Evolutionary conservation across 2,888 invertebrate genomes (phyloP).

Genomic region (Scaeva pyrastri): DNA sequence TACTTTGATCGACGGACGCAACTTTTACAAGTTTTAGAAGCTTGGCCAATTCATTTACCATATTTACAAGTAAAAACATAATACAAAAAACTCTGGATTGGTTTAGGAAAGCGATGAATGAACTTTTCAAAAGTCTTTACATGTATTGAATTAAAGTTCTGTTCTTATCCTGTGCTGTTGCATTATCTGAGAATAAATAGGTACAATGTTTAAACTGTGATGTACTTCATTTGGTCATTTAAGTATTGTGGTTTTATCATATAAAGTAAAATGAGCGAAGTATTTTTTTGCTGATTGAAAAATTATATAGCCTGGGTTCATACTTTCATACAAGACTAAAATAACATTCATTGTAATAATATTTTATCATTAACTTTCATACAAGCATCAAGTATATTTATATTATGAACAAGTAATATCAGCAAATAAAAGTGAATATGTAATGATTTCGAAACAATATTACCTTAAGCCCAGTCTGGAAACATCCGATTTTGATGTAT

Average conservation of each 20-base stretch:
- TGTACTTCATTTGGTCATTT: conserved; percentile 7
- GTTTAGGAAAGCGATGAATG: conserved; percentile 5
- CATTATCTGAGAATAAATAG: conserved; percentile 5
- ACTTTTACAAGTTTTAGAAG: no score
- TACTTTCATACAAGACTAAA: no score
- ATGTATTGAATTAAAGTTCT: conserved; percentile 1
- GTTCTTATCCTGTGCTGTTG: conserved; percentile 3
- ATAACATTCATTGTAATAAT: no score
- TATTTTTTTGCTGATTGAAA: conserved; percentile 36
- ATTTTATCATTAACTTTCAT: no score
- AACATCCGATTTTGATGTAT: conserved; percentile 93
- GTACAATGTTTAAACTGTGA: background rate
- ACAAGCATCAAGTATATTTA: no score
- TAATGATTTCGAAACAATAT: conserved; percentile 73
- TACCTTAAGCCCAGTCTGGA: conserved; percentile 91
- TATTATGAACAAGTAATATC: no score
- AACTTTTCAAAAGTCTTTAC: background rate
- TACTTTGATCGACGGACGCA: no score
- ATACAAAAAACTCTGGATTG: background rate
- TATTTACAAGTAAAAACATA: no score
- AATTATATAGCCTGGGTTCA: no score
- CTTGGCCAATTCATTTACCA: no score
- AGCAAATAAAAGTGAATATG: conserved; percentile 28
- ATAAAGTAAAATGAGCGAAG: conserved; percentile 30
- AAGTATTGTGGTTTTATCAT: conserved; percentile 3